Percentiles rank a stretch among this genome's conserved stretches.
Conservation (phyloP, 2,113 vertebrate species). For the Hystrix cristata region DNA sequence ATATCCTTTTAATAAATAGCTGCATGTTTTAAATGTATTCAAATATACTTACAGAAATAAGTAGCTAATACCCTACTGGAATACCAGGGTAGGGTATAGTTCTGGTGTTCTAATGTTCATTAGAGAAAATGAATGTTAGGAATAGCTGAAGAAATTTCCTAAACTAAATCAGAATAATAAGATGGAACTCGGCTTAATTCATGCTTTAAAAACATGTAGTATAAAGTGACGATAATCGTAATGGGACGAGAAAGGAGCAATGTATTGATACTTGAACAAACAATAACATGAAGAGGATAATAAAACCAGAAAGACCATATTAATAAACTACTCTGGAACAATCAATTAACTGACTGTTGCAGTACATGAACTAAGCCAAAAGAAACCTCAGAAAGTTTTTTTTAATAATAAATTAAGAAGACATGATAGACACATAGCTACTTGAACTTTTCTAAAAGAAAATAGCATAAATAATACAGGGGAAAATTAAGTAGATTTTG, state of each 20-base stretch:
- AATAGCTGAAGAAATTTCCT: neutral
- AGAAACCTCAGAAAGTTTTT: neutral
- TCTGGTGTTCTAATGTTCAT: neutral
- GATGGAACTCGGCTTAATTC: neutral
- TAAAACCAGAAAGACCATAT: neutral
- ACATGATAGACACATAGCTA: neutral
- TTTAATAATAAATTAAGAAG: neutral
- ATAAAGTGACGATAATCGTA: constrained; percentile 16
- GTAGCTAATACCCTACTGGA: neutral
- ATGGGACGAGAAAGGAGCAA: neutral
- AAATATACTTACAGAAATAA: neutral
- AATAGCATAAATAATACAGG: neutral
- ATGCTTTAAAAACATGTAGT: neutral
- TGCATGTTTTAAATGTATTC: constrained; percentile 6
- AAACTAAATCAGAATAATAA: neutral
- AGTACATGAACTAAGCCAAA: neutral
- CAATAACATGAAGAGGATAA: neutral
- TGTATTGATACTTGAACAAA: constrained; percentile 1
- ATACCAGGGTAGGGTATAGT: neutral
- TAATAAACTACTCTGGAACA: neutral
- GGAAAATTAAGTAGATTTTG: neutral
- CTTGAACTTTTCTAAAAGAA: neutral
- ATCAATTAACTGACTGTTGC: neutral
- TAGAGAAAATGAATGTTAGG: neutral
- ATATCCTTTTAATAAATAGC: neutral